Base-by-base conservation (phyloP, 1,140 invertebrate species). In the Conus betulinus region DNA sequence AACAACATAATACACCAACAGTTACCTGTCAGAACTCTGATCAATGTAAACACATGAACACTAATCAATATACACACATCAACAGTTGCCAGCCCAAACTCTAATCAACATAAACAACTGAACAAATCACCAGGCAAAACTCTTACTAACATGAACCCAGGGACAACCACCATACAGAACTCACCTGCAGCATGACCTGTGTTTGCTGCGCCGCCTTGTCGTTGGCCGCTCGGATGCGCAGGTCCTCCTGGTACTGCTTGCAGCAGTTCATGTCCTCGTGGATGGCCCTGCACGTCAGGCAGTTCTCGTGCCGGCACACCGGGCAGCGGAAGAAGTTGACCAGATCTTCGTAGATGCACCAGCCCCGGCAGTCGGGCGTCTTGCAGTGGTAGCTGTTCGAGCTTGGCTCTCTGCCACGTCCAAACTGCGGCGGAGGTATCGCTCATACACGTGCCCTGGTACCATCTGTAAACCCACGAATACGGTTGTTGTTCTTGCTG, bases 341-440 rank as follows among this genome's bases (percentile, higher is more conserved):
- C 89, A 97, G 97, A 91, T 98, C 97, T 90, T 98, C 98, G 94
- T 97, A 98, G 91, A 98, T 97, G 93, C 98, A 98, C 98, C 98
- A 99, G 23, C 98, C 98, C 67, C 96, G 96, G 94, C 98, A 99
- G 95, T 99, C 97, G 0, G 97, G 96, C 0, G 98, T 98, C 95
- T 98, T 98, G 95, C 98, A 99, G 93, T 99, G 98, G 95, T 98
- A 98, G 25, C 98, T 97, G 93, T 98, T 98, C 53, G 96, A 96
- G 97, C 97, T 91, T 97, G 97, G 93, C 97, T 97, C 94, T 98
- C 98, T 8, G 98, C 98, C 88, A 97, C 96, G 51, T 97, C 96
- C 51, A 99, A 96, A n/a, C 98, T 97, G 92, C 97, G 97, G 39
- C 97, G 97, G n/a, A 98, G 95, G 95, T 97, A 97, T 87, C 97